These are phyloP conservation scores for Drosophila miranda DNA, from an alignment of 1,140 invertebrate species.

Conservation along the genomic window DNA sequence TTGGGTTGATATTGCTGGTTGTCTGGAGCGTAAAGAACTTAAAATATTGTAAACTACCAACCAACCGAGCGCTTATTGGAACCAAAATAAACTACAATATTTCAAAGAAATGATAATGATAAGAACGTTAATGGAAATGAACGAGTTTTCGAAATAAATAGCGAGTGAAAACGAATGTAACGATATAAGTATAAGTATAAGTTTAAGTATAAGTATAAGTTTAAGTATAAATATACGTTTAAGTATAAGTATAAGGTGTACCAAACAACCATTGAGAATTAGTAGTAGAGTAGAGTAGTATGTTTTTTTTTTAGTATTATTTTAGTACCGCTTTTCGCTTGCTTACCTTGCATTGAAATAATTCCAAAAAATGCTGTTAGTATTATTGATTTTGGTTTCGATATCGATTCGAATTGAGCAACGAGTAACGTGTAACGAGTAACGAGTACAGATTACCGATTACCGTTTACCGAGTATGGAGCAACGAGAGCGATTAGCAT, in stretches of 20 bases:
- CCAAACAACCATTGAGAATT: conserved; percentile 83
- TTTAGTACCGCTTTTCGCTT: conserved; percentile 75
- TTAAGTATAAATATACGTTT: conserved; percentile 45
- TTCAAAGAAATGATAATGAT: conserved; percentile 55
- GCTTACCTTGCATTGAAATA: conserved; percentile 99
- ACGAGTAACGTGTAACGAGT: conserved; percentile 59
- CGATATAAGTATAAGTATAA: conserved; percentile 74
- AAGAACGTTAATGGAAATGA: conserved; percentile 38
- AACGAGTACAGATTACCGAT: conserved; percentile 42
- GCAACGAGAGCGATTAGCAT: conserved; percentile 46
- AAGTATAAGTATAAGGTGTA: conserved; percentile 77
- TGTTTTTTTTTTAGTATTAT: conserved; percentile 63
- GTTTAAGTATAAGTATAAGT: conserved; percentile 22
- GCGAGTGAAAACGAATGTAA: conserved; percentile 39
- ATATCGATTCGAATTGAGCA: conserved; percentile 42
- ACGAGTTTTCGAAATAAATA: conserved; percentile 10
- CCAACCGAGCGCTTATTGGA: conserved; percentile 38
- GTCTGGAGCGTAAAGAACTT: conserved; percentile 60
- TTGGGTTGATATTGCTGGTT: conserved; percentile 38
- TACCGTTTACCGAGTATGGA: conserved; percentile 33
- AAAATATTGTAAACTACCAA: conserved; percentile 49
- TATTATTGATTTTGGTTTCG: conserved; percentile 64
- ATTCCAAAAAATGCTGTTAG: conserved; percentile 97
- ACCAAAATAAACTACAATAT: conserved; percentile 64
- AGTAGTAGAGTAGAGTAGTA: conserved; percentile 59